These are phyloP conservation scores for Peromyscus aztecus DNA, from an alignment of 2,797 vertebrate species.

Conservation along the genomic window DNA sequence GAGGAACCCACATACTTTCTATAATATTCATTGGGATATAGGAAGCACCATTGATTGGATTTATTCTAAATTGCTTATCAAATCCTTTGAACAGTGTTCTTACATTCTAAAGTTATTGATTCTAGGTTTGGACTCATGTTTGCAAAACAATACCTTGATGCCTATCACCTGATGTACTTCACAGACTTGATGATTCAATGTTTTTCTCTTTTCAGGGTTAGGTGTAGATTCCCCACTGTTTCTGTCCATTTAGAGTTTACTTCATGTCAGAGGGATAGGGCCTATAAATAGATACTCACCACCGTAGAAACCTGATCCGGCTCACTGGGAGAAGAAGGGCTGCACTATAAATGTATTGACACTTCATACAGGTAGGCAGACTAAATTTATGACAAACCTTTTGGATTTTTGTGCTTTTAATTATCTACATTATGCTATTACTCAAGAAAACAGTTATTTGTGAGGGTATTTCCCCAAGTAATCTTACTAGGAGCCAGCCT, in stretches of 20 bases:
- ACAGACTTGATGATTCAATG: not conserved
- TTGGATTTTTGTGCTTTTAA: constrained; percentile 62
- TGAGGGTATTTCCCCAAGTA: constrained; percentile 56
- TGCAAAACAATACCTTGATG: not conserved
- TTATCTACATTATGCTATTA: constrained; percentile 18
- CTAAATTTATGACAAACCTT: constrained; percentile 46
- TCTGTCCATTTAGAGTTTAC: not conserved
- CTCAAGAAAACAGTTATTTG: constrained; percentile 62
- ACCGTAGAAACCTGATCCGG: not conserved
- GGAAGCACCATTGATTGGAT: not conserved
- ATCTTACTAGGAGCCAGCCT: not conserved
- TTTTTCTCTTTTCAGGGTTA: not conserved
- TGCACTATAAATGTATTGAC: not conserved
- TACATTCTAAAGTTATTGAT: not conserved
- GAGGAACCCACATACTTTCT: not conserved
- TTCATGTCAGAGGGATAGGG: not conserved
- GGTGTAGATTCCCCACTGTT: not conserved
- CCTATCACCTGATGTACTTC: not conserved
- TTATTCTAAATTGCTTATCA: not conserved
- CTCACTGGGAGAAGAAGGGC: not conserved
- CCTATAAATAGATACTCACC: not conserved
- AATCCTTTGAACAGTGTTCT: constrained; percentile 16
- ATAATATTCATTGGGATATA: not conserved
- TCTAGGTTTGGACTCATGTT: not conserved
- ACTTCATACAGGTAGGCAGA: not conserved